These are phyloP conservation scores for Lepidotrigona ventralis DNA, from an alignment of 1,140 invertebrate genomes.

Conservation along the genomic window DNA sequence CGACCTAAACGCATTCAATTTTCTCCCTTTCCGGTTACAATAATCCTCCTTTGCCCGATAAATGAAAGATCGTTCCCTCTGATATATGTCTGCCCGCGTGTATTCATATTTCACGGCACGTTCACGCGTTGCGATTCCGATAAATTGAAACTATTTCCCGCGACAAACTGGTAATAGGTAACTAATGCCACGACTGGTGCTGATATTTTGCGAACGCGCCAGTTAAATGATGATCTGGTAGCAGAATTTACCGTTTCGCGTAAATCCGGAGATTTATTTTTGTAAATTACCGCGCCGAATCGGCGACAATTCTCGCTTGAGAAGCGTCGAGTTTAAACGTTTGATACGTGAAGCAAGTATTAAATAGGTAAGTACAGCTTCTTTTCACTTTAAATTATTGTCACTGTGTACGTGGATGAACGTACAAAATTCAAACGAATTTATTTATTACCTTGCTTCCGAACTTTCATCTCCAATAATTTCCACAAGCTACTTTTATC, in stretches of 20 bases:
- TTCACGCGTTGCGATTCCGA: neutral
- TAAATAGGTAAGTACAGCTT: too few species aligned
- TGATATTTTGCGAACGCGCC: neutral
- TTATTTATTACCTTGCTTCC: too few species aligned
- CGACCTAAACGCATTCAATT: slow-evolving; percentile 16
- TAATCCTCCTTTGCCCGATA: neutral
- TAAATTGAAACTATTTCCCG: neutral
- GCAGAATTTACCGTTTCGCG: neutral
- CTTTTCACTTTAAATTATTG: too few species aligned
- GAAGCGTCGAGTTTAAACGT: neutral
- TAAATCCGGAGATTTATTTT: neutral
- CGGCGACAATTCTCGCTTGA: neutral
- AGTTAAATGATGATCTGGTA: neutral
- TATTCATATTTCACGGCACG: neutral
- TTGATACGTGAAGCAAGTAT: neutral
- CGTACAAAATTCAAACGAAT: too few species aligned
- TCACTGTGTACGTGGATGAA: too few species aligned
- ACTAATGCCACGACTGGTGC: neutral
- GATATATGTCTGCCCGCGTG: neutral
- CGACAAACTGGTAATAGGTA: neutral
- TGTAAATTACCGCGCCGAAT: neutral
- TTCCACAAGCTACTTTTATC: too few species aligned
- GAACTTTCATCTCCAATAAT: too few species aligned
- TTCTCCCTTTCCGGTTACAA: neutral
- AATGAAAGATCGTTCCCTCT: neutral